Evolutionary conservation across 1,140 invertebrate genomes (phyloP).

Genomic region (Dinothrombium tinctorium): DNA sequence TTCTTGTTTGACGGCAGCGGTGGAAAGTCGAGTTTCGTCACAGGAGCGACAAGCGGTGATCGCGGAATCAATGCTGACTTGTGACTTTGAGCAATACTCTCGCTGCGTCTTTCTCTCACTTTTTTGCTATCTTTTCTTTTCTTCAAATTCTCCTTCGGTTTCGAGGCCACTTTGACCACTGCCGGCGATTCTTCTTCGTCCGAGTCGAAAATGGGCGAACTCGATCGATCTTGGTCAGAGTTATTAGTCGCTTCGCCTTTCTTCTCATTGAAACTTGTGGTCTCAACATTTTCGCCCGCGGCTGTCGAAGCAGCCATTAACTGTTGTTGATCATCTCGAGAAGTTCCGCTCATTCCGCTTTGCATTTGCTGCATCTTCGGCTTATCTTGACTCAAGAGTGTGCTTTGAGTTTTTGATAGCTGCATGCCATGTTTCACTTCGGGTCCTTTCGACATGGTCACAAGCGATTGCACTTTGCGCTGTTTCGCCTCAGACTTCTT

Average conservation of each 20-base stretch:
- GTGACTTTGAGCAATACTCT: slow-evolving; percentile 14
- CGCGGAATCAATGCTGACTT: slow-evolving; percentile 5
- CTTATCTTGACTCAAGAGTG: slow-evolving; percentile 42
- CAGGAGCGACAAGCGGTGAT: slow-evolving; percentile 5
- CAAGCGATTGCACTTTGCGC: slow-evolving; percentile 77
- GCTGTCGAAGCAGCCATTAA: background rate
- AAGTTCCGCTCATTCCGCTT: too few species aligned
- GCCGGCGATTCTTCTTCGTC: slow-evolving; percentile 40
- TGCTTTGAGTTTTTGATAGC: slow-evolving; percentile 24
- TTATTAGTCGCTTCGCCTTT: slow-evolving; percentile 15
- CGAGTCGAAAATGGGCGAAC: slow-evolving; percentile 81
- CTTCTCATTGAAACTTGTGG: background rate
- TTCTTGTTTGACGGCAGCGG: slow-evolving; percentile 1
- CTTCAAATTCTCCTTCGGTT: slow-evolving; percentile 10
- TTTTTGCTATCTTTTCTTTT: slow-evolving; percentile 4
- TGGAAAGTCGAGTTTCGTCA: slow-evolving; percentile 1
- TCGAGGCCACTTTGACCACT: slow-evolving; percentile 4
- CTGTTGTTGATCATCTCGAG: background rate
- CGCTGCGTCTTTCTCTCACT: slow-evolving; percentile 1
- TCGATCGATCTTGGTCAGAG: slow-evolving; percentile 52
- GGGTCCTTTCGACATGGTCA: slow-evolving; percentile 54
- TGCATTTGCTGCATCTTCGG: slow-evolving; percentile 21
- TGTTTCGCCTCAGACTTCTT: slow-evolving; percentile 88
- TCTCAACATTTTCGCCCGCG: slow-evolving; percentile 7
- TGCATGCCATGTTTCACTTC: slow-evolving; percentile 16